These are phyloP conservation scores for Ceraclea dissimilis DNA, from an alignment of 2,888 invertebrate species.

Conservation along the genomic window DNA sequence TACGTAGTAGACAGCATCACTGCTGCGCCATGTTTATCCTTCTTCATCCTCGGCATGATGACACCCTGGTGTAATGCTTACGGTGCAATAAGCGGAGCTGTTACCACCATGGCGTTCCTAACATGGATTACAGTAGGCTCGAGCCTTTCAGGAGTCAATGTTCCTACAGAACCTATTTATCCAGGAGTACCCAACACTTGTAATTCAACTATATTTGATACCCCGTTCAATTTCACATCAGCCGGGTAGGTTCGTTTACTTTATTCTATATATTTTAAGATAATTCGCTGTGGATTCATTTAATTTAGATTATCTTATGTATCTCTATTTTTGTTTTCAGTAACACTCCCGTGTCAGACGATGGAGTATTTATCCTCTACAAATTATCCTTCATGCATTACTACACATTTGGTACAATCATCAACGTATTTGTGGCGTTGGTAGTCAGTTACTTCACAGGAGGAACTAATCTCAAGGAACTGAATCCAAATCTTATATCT, in stretches of 20 bases:
- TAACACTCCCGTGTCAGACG: constrained; percentile 19
- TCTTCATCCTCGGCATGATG: constrained; percentile 20
- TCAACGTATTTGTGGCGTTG: constrained; percentile 46
- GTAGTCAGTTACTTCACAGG: constrained; percentile 47
- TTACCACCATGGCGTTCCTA: constrained; percentile 31
- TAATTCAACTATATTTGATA: not conserved
- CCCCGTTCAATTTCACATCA: constrained; percentile 1
- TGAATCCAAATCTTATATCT: constrained; percentile 15
- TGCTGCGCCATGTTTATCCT: constrained; percentile 14
- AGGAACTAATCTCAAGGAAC: constrained; percentile 22
- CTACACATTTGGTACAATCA: constrained; percentile 42
- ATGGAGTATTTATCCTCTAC: constrained; percentile 40
- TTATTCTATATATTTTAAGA: not conserved
- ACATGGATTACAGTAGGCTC: constrained; percentile 32
- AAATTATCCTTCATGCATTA: constrained; percentile 56
- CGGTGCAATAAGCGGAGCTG: constrained; percentile 32
- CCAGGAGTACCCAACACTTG: constrained; percentile 16
- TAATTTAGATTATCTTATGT: no score
- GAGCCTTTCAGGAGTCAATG: not conserved
- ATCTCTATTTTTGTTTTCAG: not conserved
- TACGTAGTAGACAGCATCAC: constrained; percentile 19
- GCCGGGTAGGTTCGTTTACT: no score
- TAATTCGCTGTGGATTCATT: no score
- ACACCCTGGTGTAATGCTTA: constrained; percentile 21
- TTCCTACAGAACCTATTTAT: not conserved